Evolutionary conservation across 2,113 vertebrate species (phyloP).

Genomic region (Spheniscus mendiculus): DNA sequence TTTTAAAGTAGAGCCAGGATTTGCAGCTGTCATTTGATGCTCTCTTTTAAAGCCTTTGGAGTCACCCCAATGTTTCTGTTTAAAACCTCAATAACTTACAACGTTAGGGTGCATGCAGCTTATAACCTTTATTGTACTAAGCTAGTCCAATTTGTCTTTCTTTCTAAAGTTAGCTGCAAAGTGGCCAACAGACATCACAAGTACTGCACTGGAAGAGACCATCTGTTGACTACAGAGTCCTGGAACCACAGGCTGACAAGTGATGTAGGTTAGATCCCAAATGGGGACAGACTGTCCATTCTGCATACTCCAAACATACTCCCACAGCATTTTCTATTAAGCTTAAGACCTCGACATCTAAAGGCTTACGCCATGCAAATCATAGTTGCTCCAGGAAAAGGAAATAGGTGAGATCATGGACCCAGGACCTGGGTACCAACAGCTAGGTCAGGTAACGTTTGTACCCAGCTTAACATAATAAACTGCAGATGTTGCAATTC

Average conservation of each 20-base stretch:
- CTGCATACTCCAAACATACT: background rate
- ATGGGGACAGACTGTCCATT: background rate
- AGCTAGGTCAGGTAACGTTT: background rate
- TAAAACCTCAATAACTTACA: background rate
- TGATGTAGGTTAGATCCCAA: background rate
- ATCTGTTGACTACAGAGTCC: background rate
- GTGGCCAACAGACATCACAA: background rate
- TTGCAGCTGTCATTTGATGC: background rate
- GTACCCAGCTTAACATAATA: background rate
- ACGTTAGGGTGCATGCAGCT: background rate
- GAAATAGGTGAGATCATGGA: rapidly evolving
- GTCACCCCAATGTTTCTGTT: background rate
- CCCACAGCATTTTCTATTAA: background rate
- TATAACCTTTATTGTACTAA: background rate
- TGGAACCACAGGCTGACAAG: background rate
- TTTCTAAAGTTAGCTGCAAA: background rate
- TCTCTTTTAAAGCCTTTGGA: background rate
- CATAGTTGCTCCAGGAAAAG: background rate
- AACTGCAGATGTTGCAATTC: background rate
- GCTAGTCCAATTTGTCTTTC: background rate
- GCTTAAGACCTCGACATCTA: background rate
- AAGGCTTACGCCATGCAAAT: background rate
- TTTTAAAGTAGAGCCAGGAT: background rate
- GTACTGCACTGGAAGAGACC: background rate
- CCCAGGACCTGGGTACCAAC: background rate